A percentile compares a stretch with the other conserved stretches of the same genome.
Conservation (phyloP, 1,140 invertebrate genomes). For the Bathynomus jamesi region DNA sequence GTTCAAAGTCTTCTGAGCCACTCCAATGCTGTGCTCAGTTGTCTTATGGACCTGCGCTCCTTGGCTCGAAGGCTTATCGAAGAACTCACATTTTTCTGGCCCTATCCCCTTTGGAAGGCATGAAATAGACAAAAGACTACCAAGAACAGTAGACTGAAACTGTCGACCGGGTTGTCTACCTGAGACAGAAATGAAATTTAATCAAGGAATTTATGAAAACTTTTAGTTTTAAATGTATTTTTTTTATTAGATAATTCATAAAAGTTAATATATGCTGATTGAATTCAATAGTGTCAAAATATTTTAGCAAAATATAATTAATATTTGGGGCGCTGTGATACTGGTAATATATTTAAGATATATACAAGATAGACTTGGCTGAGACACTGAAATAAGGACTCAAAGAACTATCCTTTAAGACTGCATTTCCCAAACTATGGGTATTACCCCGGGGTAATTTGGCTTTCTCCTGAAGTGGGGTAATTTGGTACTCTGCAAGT, state of each 20-base stretch:
- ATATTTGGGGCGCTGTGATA: no score
- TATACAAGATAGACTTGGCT: no score
- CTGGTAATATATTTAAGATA: no score
- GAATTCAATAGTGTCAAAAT: neutral
- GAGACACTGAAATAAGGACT: no score
- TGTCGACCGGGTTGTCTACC: neutral
- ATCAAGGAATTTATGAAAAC: neutral
- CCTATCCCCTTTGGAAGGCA: neutral
- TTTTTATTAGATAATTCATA: neutral
- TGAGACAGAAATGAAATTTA: neutral
- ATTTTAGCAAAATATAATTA: neutral
- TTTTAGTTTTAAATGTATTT: neutral
- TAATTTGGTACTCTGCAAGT: no score
- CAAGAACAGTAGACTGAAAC: neutral
- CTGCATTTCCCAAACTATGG: no score
- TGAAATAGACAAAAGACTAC: neutral
- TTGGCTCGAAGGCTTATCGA: neutral
- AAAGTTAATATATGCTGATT: neutral
- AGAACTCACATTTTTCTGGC: neutral
- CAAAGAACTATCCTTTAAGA: no score
- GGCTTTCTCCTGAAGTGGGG: no score
- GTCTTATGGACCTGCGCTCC: neutral
- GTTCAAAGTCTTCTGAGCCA: neutral
- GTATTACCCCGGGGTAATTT: no score
- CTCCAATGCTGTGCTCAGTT: neutral